phyloP scores from a whole-genome alignment of 2,888 invertebrate genomes.

The Eristalis tenax region DNA sequence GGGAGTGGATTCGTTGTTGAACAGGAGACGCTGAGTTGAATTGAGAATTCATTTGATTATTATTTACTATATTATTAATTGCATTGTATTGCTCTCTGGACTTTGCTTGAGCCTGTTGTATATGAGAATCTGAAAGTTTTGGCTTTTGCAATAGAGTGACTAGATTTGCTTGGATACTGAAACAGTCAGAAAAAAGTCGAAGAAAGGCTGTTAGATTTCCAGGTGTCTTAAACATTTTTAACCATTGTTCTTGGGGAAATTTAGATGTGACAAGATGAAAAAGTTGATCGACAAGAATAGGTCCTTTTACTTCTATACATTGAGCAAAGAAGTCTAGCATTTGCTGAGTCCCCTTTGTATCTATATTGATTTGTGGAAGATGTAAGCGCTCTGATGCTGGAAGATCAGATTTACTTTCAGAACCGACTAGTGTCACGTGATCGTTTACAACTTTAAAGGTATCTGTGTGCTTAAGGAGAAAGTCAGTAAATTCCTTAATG shows the following conservation, averaged over 20 bases:
- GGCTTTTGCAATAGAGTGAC: constrained; percentile 91
- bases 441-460: constrained; percentile 93
- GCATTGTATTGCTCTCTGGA: constrained; percentile 80
- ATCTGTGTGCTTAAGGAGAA: constrained; percentile 91
- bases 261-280: constrained; percentile 90
- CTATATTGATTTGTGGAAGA: constrained; percentile 89
- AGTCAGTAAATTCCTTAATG: constrained; percentile 96
- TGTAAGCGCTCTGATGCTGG: constrained; percentile 86
- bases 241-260: constrained; percentile 90
- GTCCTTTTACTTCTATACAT: constrained; percentile 90
- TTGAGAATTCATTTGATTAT: constrained; percentile 69
- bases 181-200: constrained; percentile 95
- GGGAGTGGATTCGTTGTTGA: constrained; percentile 77
- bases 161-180: constrained; percentile 95
- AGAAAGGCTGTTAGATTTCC: constrained; percentile 94
- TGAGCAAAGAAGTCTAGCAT: constrained; percentile 91
- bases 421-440: constrained; percentile 90
- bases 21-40: constrained; percentile 36
- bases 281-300: constrained; percentile 92
- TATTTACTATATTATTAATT: constrained; percentile 76
- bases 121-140: constrained; percentile 84
- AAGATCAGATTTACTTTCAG: constrained; percentile 86
- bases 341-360: constrained; percentile 91
- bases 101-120: constrained; percentile 80
- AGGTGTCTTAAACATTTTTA: constrained; percentile 94